Conservation (phyloP, 35 echinoderm and acorn worm species). For the Holothuria glaberrima region DNA sequence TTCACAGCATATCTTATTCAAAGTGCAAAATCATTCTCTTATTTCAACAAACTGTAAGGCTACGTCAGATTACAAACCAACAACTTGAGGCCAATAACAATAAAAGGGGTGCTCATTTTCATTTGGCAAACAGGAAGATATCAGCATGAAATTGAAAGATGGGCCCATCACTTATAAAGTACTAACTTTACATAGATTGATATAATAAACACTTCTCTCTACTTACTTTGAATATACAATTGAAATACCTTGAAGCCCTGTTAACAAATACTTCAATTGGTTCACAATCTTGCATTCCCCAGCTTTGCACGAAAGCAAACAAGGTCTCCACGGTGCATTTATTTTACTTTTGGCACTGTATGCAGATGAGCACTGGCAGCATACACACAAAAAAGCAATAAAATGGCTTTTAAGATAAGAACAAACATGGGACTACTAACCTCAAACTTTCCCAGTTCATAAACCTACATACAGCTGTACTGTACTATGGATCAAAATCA, state of each 20-base stretch:
- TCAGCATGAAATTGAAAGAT: slow-evolving; percentile 7
- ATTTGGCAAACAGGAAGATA: too few relatives aligned
- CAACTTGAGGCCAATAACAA: too few relatives aligned
- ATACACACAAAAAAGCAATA: slow-evolving; percentile 33
- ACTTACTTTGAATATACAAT: slow-evolving; percentile 30
- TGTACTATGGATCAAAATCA: too few relatives aligned
- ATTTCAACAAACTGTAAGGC: background rate
- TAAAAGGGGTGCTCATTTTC: too few relatives aligned
- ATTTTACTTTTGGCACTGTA: slow-evolving; percentile 42
- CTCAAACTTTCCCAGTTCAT: too few relatives aligned
- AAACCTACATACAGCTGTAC: too few relatives aligned
- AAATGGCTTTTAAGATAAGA: background rate
- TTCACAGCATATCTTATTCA: too few relatives aligned
- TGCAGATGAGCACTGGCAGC: slow-evolving; percentile 10
- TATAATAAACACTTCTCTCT: slow-evolving; percentile 44
- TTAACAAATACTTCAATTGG: slow-evolving; percentile 42
- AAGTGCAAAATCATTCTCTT: background rate
- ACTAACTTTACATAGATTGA: slow-evolving; percentile 21
- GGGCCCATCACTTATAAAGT: slow-evolving; percentile 32
- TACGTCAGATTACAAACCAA: too few relatives aligned
- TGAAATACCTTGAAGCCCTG: slow-evolving; percentile 42
- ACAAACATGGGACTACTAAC: too few relatives aligned
- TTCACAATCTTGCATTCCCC: slow-evolving; percentile 26
- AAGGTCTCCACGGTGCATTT: background rate
- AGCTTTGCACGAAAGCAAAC: slow-evolving; percentile 58